Base-by-base conservation (phyloP, 2,888 invertebrate species). In the Mechanitis mazaeus region DNA sequence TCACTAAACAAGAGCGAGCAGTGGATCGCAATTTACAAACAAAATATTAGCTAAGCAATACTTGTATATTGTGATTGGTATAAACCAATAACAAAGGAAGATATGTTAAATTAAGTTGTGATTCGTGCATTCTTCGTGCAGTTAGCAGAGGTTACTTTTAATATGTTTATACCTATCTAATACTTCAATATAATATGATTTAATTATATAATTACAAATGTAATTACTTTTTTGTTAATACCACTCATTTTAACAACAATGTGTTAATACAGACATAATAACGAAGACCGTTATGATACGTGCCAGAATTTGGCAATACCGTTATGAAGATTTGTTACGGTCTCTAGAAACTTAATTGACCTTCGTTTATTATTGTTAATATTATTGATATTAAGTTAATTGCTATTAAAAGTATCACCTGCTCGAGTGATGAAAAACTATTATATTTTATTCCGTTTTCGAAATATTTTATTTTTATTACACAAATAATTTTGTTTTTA, bases 261-360 rank as follows among this genome's bases (percentile, higher is more conserved):
- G 42, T 42, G 42, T 42, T 42, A 50, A 31, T 47, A 33, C 54
- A 45, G 54, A 45, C 46, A 61, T 50, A 50, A 79, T 76, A 75
- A 80, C 76, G 72, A 76, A 78, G 71, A 79, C 87, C 87, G 87
- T 87, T 87, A 87, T 69, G 71, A 76, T 75, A 80, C 84, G 85
- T 80, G 81, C 70, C 72, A 82, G 81, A 77, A 86, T 86, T 80
- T 72, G 71, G 69, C 71, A 67, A 69, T 78, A 78, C 84, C 83
- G 84, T 84, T 84, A 84, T 68, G 56, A 58, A 63, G 67, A 68
- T 68, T 66, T 60, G 64, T 64, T 63, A 64, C 67, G 68, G 68
- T 56, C 68, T 64, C 62, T 62, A 55, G 56, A 53, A 55, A 57
- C 60, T 56, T 60, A 58, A 65, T 66, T 64, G 64, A 69, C 65